Evolutionary conservation across 2,113 vertebrate genomes (phyloP), one percentile per base, ranked within the genome.

Genomic region (Neodon shergylaensis): DNA sequence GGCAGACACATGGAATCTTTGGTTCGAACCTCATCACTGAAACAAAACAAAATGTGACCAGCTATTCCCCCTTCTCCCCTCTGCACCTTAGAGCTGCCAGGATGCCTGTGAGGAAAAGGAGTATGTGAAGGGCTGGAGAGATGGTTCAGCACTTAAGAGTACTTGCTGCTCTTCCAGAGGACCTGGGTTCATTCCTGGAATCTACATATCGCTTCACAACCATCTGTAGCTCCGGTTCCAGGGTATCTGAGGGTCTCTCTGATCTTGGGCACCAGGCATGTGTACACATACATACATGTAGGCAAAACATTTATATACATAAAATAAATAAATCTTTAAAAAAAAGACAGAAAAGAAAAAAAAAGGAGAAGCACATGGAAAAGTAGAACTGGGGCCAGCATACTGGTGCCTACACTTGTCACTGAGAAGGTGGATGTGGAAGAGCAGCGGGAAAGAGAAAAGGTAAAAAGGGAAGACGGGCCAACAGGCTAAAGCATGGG

Each of bases 11-110:
- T 49, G 42, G 44, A 42, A 31, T 11, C 19, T 52, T 92, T 28
- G 28, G 10, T 73, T 92, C 8, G 11, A 70, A 11, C 26, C 44
- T 26, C 63, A 70, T 78, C 47, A 61, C 10, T 17, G 22, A 36
- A 61, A 74, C 19, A 33, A n/a, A 52, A 52, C 12, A 13, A 76
- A 61, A 22, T 4, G 3, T 22, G 61, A 0, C 61, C 1, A 33
- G 91, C 31, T 8, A 4, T 14, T 14, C 8, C 0, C 1, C 12
- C 17, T 47, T 58, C 13, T 1, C 36, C 11, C 24, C 8, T 0
- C 17, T 4, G 22, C 1, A 4, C 36, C 33, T 13, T 3, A 31
- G 39, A 24, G 31, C n/a, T 33, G 91, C 12, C 1, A 0, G 39
- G 21, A 16, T 4, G n/a, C 31, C 14, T 3, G 2, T 0, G 13